Conservation (phyloP, 1,140 invertebrate species). For the Mycetomoellerius zeteki region DNA sequence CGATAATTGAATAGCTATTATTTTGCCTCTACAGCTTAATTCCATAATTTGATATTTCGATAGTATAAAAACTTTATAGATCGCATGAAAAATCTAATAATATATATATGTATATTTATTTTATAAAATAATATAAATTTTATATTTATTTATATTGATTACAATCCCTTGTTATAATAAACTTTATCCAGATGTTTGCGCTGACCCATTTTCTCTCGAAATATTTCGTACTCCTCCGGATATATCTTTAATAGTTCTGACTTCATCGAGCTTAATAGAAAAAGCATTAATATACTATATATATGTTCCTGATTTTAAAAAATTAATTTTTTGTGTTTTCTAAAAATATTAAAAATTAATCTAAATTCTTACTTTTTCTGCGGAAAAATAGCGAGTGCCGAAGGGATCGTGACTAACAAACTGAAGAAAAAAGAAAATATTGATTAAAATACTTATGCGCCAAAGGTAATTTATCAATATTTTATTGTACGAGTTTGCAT, state of each 20-base stretch:
- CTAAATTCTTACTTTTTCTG: constrained; percentile 57
- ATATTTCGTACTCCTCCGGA: constrained; percentile 55
- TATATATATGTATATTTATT: neutral
- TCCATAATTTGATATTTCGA: neutral
- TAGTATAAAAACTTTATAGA: neutral
- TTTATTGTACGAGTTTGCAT: neutral
- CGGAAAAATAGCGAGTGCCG: constrained; percentile 55
- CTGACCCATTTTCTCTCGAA: constrained; percentile 13
- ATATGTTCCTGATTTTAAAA: neutral
- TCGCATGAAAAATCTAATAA: neutral
- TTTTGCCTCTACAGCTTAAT: neutral
- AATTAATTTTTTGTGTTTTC: neutral
- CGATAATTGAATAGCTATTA: constrained; percentile 26
- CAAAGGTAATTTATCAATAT: neutral
- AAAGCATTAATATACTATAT: neutral
- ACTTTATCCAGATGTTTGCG: constrained; percentile 32
- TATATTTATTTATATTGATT: constrained; percentile 27
- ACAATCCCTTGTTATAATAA: constrained; percentile 66
- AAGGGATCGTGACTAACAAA: constrained; percentile 57
- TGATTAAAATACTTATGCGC: neutral
- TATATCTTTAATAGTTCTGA: constrained; percentile 39
- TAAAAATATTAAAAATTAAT: neutral
- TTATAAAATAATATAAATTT: constrained; percentile 10
- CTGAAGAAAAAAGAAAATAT: constrained; percentile 7
- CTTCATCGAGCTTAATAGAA: constrained; percentile 47